These are phyloP conservation scores for Semnornis frantzii DNA, from an alignment of 2,113 vertebrate species.

Conservation along the genomic window DNA sequence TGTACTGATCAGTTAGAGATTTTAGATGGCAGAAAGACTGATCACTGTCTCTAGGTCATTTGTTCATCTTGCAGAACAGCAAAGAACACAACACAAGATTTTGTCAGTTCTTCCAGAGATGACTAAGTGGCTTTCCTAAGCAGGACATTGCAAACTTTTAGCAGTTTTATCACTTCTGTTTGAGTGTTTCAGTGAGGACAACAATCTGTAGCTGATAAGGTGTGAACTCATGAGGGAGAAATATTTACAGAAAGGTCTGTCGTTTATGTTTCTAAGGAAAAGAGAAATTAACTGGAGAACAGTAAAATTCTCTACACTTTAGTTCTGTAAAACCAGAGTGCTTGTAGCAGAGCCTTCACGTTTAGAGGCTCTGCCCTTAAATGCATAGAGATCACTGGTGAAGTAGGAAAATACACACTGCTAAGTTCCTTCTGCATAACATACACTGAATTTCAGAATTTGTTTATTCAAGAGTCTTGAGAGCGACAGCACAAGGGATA, in stretches of 20 bases:
- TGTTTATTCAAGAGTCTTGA: not conserved
- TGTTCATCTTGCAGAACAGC: not conserved
- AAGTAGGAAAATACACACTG: too few species aligned
- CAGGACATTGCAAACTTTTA: not conserved
- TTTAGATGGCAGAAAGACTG: not conserved
- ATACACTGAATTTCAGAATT: not conserved
- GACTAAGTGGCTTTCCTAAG: not conserved
- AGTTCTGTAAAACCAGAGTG: not conserved
- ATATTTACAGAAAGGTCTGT: not conserved
- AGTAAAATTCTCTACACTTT: not conserved
- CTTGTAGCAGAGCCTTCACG: not conserved
- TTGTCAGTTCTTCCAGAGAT: not conserved
- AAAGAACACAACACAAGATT: not conserved
- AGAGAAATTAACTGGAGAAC: not conserved
- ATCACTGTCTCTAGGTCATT: not conserved
- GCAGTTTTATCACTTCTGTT: not conserved
- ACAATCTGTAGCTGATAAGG: not conserved
- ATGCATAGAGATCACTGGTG: not conserved
- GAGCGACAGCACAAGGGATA: fast-evolving
- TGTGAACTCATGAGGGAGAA: not conserved
- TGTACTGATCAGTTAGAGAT: not conserved
- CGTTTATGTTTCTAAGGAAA: not conserved
- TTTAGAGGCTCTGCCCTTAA: not conserved
- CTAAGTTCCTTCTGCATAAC: not conserved
- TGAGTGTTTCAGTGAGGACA: not conserved